A percentile compares a stretch with the other conserved stretches of the same genome.
phyloP scores from a whole-genome alignment of 2,113 vertebrate genomes.

The Aythya baeri region DNA sequence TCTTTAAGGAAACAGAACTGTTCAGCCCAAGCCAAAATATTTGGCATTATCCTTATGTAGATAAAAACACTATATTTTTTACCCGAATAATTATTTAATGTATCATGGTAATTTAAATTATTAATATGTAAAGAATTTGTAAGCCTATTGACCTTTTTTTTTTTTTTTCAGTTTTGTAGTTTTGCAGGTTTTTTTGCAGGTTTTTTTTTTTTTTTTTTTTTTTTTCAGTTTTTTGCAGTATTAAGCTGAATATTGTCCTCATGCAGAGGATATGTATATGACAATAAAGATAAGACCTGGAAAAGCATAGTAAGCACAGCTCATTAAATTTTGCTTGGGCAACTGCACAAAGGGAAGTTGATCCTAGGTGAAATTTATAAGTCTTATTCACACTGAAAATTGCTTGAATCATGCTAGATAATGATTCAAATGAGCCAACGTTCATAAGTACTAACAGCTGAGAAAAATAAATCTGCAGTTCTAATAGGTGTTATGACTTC shows the following conservation, averaged over 20 bases:
- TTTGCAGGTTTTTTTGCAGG: too few relatives aligned
- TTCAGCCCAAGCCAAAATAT: neutral
- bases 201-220: neutral
- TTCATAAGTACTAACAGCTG: neutral
- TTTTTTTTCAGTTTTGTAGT: neutral
- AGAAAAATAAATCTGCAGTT: neutral
- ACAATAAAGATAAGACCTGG: neutral
- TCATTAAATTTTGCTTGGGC: neutral
- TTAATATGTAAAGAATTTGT: neutral
- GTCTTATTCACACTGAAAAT: neutral
- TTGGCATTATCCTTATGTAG: neutral
- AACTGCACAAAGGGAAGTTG: neutral
- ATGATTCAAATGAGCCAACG: neutral
- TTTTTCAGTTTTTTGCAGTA: neutral
- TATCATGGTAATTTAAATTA: neutral
- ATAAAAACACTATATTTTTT: neutral
- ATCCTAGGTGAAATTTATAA: neutral
- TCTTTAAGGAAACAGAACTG: neutral
- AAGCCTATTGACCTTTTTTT: neutral
- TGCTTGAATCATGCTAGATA: neutral
- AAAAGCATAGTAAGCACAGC: neutral
- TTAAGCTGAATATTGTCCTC: neutral
- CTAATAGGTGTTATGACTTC: neutral
- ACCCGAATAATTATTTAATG: neutral
- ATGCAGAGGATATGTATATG: neutral